Base-by-base conservation (phyloP, 1,140 invertebrate genomes). In the Bactericera cockerelli region DNA sequence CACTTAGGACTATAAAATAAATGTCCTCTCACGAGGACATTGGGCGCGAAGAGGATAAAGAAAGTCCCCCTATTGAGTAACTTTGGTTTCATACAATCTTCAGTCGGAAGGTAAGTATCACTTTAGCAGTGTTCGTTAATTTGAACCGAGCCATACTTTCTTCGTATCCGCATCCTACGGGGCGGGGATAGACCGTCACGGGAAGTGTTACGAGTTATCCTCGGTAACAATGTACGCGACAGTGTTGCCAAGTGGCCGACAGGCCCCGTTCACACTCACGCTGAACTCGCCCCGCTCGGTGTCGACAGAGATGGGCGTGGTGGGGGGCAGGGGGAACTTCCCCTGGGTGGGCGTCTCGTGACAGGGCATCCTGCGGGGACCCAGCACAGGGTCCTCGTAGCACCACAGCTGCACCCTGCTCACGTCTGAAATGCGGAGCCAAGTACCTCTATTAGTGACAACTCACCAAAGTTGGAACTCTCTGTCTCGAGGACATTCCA, bases 341-440 rank as follows among this genome's bases (percentile, higher is more conserved):
- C 57, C 31, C 10, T 61, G 53, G 13, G 65, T 64, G 36, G 79
- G 77, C 61, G 86, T 74, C 14, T 79, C 75, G 60, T 79, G 74
- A 10, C 68, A 68, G 4, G 90, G 89, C 25, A 92, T 81, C 66
- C 76, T 81, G 8, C 89, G 76, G 11, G 86, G 81, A 0, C 89
- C 89, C 1, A 84, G 24, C 0, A 78, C 31, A 0, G 84, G 80
- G 71, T 95, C 88, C 61, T 80, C 72, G 70, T 83, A 92, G n/a
- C 84, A 78, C 76, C 86, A 87, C 2, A 94, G 64, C 64, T 78
- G 73, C 2, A 93, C 70, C 28, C 74, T 73, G 21, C 71, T 74
- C 1, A 75, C 26, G 19, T 55, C 28, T 13, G 25, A 25, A 57
- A 38, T 31, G 28, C n/a, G n/a, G n/a, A n/a, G n/a, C n/a, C 24